Conservation (phyloP, 2,113 vertebrate genomes). For the Tautogolabrus adspersus region DNA sequence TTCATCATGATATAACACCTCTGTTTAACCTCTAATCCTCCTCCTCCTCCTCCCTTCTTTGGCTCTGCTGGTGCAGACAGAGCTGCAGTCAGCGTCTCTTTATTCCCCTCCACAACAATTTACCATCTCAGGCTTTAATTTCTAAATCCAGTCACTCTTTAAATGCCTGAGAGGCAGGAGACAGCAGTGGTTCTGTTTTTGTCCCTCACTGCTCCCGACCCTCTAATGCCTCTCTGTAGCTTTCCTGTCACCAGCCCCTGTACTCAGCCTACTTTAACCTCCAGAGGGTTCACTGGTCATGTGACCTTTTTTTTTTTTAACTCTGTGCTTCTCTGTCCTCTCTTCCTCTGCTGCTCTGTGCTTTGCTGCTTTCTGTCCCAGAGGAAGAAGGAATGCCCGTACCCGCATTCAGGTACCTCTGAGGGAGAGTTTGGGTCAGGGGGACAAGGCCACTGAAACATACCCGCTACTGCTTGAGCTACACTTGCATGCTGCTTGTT, state of each 20-base stretch:
- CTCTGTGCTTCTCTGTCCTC: constrained; percentile 88
- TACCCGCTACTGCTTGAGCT: constrained; percentile 34
- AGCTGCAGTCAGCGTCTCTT: constrained; percentile 57
- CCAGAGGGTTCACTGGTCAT: constrained; percentile 58
- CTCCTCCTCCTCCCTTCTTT: constrained; percentile 50
- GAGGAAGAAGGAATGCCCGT: constrained; percentile 99
- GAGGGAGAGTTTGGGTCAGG: constrained; percentile 5
- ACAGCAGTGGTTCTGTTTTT: constrained; percentile 47
- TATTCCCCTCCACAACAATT: constrained; percentile 51
- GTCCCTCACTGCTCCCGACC: constrained; percentile 35
- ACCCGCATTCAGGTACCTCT: constrained; percentile 96
- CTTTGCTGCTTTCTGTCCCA: constrained; percentile 93
- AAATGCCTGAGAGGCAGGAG: constrained; percentile 33
- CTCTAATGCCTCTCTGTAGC: constrained; percentile 38
- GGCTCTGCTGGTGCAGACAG: constrained; percentile 32
- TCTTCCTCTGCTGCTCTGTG: constrained; percentile 87
- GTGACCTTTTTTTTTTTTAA: constrained; percentile 82
- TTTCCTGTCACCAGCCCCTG: constrained; percentile 44
- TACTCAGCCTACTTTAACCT: constrained; percentile 51
- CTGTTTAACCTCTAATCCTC: constrained; percentile 74
- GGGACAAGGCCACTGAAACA: not conserved
- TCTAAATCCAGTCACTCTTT: constrained; percentile 28
- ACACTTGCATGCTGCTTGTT: constrained; percentile 36
- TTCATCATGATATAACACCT: constrained; percentile 64
- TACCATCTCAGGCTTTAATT: constrained; percentile 35